phyloP scores from a whole-genome alignment of 2,797 vertebrate genomes.

The Mareca strepera region DNA sequence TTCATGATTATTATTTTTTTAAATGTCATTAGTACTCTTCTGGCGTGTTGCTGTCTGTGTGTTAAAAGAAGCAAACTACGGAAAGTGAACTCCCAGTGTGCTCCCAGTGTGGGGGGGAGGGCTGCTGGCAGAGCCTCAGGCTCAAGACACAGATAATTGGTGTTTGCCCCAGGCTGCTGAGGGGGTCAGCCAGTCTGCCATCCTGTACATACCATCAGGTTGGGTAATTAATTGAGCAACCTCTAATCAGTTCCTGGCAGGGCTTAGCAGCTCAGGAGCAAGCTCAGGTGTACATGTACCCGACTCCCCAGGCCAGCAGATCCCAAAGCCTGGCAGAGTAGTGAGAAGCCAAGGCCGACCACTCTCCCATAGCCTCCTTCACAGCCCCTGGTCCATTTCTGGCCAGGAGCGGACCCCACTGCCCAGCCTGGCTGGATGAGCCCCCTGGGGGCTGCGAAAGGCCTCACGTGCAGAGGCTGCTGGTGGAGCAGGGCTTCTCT shows the following conservation, averaged over 20 bases:
- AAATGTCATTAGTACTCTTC: not conserved
- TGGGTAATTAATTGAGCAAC: not conserved
- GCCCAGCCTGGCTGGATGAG: not conserved
- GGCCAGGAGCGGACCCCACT: not conserved
- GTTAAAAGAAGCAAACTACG: not conserved
- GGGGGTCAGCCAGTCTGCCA: not conserved
- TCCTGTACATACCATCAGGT: not conserved
- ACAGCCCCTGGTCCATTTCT: not conserved
- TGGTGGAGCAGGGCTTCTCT: not conserved
- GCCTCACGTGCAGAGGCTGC: not conserved
- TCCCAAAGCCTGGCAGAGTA: not conserved
- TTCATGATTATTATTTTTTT: not conserved
- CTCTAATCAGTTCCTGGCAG: not conserved
- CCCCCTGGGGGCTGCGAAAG: rapidly evolving
- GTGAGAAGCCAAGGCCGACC: not conserved
- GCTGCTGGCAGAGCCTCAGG: not conserved
- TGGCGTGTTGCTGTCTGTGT: not conserved
- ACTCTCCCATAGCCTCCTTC: not conserved
- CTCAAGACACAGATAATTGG: not conserved
- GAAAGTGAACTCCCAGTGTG: not conserved
- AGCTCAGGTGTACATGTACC: not conserved
- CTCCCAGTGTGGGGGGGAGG: no score
- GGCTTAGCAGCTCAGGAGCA: not conserved
- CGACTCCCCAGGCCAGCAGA: not conserved
- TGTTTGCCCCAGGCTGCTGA: not conserved